Evolutionary conservation across 2,113 vertebrate genomes (phyloP).

Genomic region (Chelonoidis abingdonii): DNA sequence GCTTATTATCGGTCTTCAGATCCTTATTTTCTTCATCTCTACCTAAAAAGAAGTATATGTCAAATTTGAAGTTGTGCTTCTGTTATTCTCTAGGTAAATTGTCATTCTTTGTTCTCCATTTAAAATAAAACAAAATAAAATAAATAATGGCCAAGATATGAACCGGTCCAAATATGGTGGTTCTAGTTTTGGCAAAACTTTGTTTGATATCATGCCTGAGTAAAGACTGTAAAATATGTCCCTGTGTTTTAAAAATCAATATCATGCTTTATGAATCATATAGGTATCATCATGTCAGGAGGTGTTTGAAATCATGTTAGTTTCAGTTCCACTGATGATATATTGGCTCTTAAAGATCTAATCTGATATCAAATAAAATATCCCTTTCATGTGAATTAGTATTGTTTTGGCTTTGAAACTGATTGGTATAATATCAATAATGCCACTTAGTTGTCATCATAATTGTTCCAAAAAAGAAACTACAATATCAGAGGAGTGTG

Average conservation of each 20-base stretch:
- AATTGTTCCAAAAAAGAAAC: not conserved
- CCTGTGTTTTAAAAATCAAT: conserved; percentile 3
- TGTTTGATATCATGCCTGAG: not conserved
- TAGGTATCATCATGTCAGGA: conserved; percentile 3
- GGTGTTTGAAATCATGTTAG: conserved; percentile 4
- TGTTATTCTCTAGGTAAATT: conserved; percentile 25
- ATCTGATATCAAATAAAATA: not conserved
- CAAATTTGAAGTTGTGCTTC: not conserved
- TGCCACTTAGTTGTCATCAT: not conserved
- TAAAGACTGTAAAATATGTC: conserved; percentile 6
- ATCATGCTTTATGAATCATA: conserved; percentile 23
- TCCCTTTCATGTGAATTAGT: not conserved
- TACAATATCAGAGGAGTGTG: not conserved
- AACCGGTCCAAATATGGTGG: not conserved
- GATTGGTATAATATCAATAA: not conserved
- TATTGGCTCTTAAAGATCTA: not conserved
- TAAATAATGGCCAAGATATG: not conserved
- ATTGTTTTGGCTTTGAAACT: conserved; percentile 11
- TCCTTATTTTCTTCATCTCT: not conserved
- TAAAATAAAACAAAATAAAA: conserved; percentile 19
- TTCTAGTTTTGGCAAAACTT: conserved; percentile 4
- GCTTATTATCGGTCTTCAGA: not conserved
- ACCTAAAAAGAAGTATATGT: not conserved
- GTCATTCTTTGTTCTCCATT: conserved; percentile 15
- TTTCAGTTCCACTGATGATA: not conserved